Conservation (phyloP, 2,797 vertebrate genomes). For the Cottoperca gobio region DNA sequence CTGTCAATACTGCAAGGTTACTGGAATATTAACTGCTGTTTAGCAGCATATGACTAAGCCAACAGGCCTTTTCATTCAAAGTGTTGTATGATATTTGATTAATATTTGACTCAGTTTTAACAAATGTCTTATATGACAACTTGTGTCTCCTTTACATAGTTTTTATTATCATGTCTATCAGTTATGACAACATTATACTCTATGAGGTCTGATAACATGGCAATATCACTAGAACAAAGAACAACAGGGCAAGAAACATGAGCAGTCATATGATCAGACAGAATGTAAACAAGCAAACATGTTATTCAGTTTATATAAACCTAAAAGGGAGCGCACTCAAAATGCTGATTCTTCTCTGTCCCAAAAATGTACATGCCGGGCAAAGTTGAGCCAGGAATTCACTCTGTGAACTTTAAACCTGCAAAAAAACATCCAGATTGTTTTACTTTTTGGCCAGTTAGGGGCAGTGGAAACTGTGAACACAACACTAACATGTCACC, state of each 20-base stretch:
- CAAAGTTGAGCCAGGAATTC: neutral
- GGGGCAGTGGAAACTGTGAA: neutral
- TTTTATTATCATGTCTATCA: neutral
- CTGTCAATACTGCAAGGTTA: slow-evolving; percentile 62
- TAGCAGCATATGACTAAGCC: slow-evolving; percentile 10
- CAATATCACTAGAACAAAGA: neutral
- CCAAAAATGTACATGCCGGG: neutral
- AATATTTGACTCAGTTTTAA: neutral
- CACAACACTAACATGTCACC: neutral
- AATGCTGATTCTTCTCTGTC: neutral
- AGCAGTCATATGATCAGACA: neutral
- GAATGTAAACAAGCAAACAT: neutral
- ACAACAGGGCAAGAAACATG: neutral
- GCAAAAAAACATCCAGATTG: neutral
- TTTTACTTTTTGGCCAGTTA: neutral
- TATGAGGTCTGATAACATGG: neutral
- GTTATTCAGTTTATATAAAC: slow-evolving; percentile 3
- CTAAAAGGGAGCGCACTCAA: neutral
- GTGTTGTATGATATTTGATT: neutral
- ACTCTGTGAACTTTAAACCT: neutral
- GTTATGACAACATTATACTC: neutral
- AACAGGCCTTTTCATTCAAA: neutral
- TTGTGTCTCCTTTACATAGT: neutral
- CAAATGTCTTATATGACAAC: neutral
- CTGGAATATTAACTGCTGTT: slow-evolving; percentile 65